Conservation (phyloP, 37 sponge, comb jelly and placozoan species). For the Oscarella lobularis region DNA sequence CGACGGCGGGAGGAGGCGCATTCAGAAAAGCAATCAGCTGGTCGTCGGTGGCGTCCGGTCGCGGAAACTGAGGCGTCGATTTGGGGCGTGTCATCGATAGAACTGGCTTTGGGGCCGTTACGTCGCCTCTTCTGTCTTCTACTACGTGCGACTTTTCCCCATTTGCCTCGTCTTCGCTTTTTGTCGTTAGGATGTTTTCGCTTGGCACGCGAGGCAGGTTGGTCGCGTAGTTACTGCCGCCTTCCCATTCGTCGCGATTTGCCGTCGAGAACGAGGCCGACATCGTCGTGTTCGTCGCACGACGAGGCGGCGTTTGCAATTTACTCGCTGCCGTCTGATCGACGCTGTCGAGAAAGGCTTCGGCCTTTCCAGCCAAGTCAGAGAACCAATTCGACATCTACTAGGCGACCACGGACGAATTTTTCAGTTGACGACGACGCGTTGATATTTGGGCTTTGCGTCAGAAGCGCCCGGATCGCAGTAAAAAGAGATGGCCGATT, state of each 20-base stretch:
- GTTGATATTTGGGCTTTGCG: too few relatives aligned
- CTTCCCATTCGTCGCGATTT: not conserved
- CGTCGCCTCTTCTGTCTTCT: too few relatives aligned
- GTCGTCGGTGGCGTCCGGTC: not conserved
- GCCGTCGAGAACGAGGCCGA: not conserved
- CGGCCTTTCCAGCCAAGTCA: slow-evolving; percentile 54
- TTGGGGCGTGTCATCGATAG: not conserved
- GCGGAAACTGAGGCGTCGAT: not conserved
- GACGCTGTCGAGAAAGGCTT: slow-evolving; percentile 49
- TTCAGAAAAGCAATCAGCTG: slow-evolving; percentile 5
- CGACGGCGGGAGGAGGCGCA: not conserved
- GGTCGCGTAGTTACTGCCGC: not conserved
- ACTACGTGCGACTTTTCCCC: too few relatives aligned
- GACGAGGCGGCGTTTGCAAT: slow-evolving; percentile 9
- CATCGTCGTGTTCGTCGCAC: not conserved
- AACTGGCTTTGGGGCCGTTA: too few relatives aligned
- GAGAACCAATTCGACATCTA: slow-evolving; percentile 37
- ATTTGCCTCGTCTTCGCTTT: not conserved
- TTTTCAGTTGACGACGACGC: too few relatives aligned
- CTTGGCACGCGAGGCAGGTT: not conserved
- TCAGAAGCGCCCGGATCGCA: too few relatives aligned
- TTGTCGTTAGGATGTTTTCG: not conserved
- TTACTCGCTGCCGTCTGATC: slow-evolving; percentile 60
- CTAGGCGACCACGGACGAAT: too few relatives aligned
- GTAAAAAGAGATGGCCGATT: too few relatives aligned